Evolutionary conservation across 1,140 invertebrate species (phyloP).

Genomic region (Sycobia sp.): DNA sequence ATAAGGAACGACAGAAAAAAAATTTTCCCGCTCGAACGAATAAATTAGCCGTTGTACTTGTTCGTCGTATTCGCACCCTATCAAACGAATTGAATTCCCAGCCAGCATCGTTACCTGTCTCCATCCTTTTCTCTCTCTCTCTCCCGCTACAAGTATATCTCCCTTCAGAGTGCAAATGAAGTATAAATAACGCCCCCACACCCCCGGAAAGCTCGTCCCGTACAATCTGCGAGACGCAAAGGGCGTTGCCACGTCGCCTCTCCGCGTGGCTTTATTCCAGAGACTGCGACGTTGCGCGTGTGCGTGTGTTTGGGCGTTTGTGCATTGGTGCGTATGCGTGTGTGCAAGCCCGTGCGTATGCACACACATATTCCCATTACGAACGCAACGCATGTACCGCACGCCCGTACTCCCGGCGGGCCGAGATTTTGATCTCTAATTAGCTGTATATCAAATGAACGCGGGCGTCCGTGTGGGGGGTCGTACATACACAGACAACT

Average conservation of each 20-base stretch:
- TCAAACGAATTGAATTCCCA: constrained; percentile 32
- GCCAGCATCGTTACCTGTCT: not conserved
- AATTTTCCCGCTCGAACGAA: no score
- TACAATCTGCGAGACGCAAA: not conserved
- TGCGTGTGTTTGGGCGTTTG: no score
- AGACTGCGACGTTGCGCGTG: no score
- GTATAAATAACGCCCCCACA: constrained; percentile 33
- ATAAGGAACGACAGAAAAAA: no score
- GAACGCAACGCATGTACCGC: no score
- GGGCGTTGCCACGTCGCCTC: constrained; percentile 12
- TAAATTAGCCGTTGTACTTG: constrained; percentile 20
- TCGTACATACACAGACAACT: no score
- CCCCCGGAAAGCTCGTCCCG: no score
- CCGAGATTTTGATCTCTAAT: constrained; percentile 56
- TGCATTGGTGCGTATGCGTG: no score
- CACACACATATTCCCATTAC: no score
- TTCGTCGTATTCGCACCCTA: constrained; percentile 1
- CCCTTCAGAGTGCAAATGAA: constrained; percentile 30
- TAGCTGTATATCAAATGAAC: constrained; percentile 56
- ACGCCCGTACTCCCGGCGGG: not conserved
- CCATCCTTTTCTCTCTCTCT: not conserved
- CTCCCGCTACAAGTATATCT: not conserved
- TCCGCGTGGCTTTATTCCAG: not conserved
- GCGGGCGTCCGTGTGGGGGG: no score
- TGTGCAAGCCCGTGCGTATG: no score